Percentiles rank a stretch among this genome's conserved stretches.
Evolutionary conservation across 2,888 invertebrate species (phyloP).

Genomic region (Tineola bisselliella): DNA sequence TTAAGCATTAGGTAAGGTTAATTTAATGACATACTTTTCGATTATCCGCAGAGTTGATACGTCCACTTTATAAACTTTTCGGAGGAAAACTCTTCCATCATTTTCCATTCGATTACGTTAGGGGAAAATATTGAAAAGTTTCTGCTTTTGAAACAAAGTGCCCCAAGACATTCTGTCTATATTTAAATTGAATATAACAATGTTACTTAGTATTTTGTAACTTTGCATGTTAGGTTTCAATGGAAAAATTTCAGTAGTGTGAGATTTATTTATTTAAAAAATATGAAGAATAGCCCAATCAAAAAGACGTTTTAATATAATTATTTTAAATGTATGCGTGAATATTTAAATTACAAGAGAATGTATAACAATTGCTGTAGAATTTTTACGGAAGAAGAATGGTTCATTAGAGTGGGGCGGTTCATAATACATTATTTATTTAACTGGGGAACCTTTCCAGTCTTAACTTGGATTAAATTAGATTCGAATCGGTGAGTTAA

Average conservation of each 20-base stretch:
- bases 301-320: not conserved
- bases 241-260: no score
- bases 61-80: not conserved
- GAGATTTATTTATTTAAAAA: no score
- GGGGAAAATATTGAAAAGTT: slow-evolving; percentile 4
- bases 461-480: no score
- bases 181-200: not conserved
- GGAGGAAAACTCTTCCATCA: slow-evolving; percentile 8
- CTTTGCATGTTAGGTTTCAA: no score
- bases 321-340: not conserved
- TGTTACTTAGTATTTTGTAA: no score
- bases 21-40: not conserved
- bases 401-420: not conserved
- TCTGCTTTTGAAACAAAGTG: not conserved
- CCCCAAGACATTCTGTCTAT: not conserved
- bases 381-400: not conserved
- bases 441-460: not conserved
- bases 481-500: no score
- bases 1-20: not conserved
- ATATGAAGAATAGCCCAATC: not conserved
- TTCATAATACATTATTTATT: not conserved
- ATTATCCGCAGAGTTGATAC: not conserved
- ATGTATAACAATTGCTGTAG: not conserved
- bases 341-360: not conserved
- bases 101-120: slow-evolving; percentile 13